Conservation (phyloP, 1,140 invertebrate genomes). For the Zaprionus vittiger region DNA sequence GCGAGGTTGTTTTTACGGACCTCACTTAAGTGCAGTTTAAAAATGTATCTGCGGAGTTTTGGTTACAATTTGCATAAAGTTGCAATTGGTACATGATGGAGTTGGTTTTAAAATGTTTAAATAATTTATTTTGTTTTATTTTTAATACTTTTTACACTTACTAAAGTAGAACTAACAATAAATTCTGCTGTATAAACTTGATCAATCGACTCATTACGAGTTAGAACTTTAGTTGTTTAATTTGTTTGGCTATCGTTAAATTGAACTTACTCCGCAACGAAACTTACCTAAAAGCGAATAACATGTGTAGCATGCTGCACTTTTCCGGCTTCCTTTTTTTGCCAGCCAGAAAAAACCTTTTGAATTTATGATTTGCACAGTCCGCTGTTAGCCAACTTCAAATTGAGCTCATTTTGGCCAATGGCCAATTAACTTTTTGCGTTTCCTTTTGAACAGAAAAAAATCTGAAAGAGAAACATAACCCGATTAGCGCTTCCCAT, state of each 20-base stretch:
- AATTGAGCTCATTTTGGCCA: conserved; percentile 39
- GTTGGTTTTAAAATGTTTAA: not conserved
- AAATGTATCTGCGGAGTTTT: not conserved
- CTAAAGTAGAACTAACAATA: no score
- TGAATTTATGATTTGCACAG: conserved; percentile 30
- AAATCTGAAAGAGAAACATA: not conserved
- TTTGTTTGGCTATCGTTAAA: not conserved
- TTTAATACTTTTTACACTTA: no score
- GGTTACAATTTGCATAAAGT: not conserved
- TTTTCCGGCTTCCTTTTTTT: conserved; percentile 1
- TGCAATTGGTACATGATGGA: not conserved
- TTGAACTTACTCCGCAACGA: not conserved
- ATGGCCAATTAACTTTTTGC: conserved; percentile 38
- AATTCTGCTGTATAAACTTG: not conserved
- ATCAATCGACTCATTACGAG: not conserved
- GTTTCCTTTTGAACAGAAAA: not conserved
- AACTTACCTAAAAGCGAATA: conserved; percentile 1
- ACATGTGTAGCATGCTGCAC: not conserved
- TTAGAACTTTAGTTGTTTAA: not conserved
- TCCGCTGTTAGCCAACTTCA: conserved; percentile 30
- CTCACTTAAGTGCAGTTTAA: not conserved
- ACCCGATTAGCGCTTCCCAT: conserved; percentile 25
- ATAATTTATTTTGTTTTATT: no score
- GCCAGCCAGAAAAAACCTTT: conserved; percentile 8
- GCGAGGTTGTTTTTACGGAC: not conserved